Base-by-base conservation (phyloP, 2,113 vertebrate species). In the Carassius auratus region DNA sequence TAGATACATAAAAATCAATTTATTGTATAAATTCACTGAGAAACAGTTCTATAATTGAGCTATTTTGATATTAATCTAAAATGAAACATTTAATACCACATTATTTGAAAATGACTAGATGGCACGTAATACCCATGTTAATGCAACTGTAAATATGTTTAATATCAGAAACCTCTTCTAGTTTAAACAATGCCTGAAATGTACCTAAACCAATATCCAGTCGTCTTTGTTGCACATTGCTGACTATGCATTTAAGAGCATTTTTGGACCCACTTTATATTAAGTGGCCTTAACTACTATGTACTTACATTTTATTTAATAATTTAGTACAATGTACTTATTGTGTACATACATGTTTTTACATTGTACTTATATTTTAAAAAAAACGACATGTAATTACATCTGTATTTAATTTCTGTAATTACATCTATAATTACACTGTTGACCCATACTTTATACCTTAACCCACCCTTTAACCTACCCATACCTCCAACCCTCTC, bases 111-210 rank as follows among this genome's bases (percentile, higher is more conserved):
- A 52, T 79, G 83, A 87, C 75, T 66, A 45, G 75, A 76, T 30
- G 9, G 14, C 10, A 2, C 15, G 48, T 71, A 21, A 2, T 52
- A 66, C 6, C 8, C 2, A 6, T 17, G 7, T 30, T 66, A 23
- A 30, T 61, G 71, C 57, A 19, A 38, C 48, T 52, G 33, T 61
- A 42, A 17, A 84, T 77, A 21, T 45, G 7, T 74, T 87, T 26
- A 61, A 19, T 73, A 84, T 59, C 87, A 83, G 84, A 81, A 26
- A 77, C 45, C 74, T 55, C 79, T 91, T 85, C 80, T 79, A 85
- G 76, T 84, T 87, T 76, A 90, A 91, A 89, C n/a, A 45, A 42
- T 69, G 61, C 59, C 36, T 59, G 55, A 69, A 69, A 38, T 66
- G 14, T 42, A 45, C 38, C 15, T 2, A 33, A 55, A 73, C 23